Conservation (phyloP, 2,113 vertebrate genomes). For the Andinoacara biseriatus region DNA sequence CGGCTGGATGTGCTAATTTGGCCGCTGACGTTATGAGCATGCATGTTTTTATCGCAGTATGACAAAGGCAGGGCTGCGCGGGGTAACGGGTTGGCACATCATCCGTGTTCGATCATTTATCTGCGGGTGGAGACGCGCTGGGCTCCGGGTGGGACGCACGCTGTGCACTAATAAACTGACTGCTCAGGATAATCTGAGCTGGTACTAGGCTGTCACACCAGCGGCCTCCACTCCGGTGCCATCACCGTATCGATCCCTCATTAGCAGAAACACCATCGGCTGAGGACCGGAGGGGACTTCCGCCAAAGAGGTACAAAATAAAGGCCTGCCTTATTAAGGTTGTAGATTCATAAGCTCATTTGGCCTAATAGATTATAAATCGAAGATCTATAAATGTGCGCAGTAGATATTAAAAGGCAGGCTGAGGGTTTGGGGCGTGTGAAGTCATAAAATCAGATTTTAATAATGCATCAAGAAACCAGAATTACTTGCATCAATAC, state of each 20-base stretch:
- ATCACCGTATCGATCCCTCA: slow-evolving; percentile 42
- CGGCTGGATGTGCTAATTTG: background rate
- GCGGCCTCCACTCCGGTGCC: slow-evolving; percentile 12
- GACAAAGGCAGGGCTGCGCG: slow-evolving; percentile 41
- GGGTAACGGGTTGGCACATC: background rate
- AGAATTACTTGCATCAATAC: background rate
- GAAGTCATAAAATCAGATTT: background rate
- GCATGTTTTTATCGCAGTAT: slow-evolving; percentile 8
- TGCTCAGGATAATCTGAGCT: background rate
- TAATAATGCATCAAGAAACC: background rate
- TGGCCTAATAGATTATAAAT: background rate
- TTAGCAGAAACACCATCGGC: background rate
- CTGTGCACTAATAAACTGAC: background rate
- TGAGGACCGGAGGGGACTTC: background rate
- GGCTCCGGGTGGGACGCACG: too few relatives aligned
- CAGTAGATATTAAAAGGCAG: background rate
- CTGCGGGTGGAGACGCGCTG: background rate
- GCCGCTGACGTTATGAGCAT: background rate
- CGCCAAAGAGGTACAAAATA: slow-evolving; percentile 6
- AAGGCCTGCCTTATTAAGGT: background rate
- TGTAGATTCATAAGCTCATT: too few relatives aligned
- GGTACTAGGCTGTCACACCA: background rate
- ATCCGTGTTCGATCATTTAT: background rate
- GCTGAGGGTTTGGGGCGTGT: background rate
- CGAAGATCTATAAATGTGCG: fast-evolving